These are phyloP conservation scores for Myotis yumanensis DNA, from an alignment of 2,113 vertebrate genomes.

Conservation along the genomic window DNA sequence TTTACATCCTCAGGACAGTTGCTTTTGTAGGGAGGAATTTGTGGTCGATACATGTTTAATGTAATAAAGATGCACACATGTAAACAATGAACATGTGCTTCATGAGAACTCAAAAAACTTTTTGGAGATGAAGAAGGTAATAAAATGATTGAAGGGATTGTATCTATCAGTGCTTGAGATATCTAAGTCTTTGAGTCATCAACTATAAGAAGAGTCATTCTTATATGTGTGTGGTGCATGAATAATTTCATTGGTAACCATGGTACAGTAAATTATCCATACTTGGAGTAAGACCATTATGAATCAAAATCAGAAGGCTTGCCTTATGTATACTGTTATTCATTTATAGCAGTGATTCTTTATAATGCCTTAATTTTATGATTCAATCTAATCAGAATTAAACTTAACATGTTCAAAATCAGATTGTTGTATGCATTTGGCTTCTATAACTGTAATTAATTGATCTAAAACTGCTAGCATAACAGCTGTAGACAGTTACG, in stretches of 20 bases:
- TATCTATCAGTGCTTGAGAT: not conserved
- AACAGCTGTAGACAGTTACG: not conserved
- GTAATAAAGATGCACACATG: not conserved
- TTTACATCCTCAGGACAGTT: not conserved
- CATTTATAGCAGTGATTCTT: not conserved
- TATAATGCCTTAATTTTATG: not conserved
- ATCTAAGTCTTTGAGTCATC: not conserved
- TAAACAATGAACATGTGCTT: not conserved
- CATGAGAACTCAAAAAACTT: not conserved
- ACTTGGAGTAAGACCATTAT: not conserved
- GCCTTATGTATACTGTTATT: not conserved
- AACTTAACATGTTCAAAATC: not conserved
- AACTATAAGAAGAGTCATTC: not conserved
- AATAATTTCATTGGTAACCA: not conserved
- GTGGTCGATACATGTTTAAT: not conserved
- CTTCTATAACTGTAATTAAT: not conserved
- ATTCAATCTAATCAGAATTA: constrained; percentile 15
- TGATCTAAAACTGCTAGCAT: not conserved
- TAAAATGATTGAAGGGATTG: not conserved
- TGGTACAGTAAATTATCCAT: not conserved
- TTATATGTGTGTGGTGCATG: not conserved
- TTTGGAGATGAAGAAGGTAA: not conserved
- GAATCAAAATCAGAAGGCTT: not conserved
- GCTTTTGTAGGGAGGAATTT: not conserved
- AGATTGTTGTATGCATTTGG: not conserved